Percentiles rank a stretch among this genome's conserved stretches.
phyloP scores from a whole-genome alignment of 2,797 vertebrate genomes.

The Xenops minutus region DNA sequence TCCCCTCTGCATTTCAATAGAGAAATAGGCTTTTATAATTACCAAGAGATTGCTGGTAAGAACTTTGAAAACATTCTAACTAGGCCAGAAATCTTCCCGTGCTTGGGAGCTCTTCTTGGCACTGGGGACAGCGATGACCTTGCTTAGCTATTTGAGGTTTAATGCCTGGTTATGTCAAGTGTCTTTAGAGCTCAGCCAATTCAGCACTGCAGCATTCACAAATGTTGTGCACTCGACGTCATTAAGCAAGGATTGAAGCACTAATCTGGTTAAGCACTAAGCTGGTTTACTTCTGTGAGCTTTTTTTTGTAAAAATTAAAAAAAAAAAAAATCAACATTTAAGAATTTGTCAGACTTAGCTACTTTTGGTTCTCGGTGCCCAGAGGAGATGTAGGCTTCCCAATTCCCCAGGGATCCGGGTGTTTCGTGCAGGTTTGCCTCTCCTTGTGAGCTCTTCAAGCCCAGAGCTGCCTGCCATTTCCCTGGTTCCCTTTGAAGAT shows the following conservation, averaged over 20 bases:
- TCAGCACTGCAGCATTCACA: not conserved
- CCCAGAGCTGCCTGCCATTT: not conserved
- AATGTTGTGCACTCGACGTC: not conserved
- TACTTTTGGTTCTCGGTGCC: not conserved
- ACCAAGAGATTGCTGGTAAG: not conserved
- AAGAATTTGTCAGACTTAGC: conserved; percentile 27
- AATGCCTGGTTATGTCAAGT: conserved; percentile 50
- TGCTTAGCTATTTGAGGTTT: conserved; percentile 47
- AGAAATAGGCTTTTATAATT: not conserved
- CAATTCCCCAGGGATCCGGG: not conserved
- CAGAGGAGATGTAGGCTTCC: not conserved
- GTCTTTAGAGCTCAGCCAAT: conserved; percentile 36
- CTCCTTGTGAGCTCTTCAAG: not conserved
- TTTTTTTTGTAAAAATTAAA: not conserved
- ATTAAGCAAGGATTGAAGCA: conserved; percentile 14
- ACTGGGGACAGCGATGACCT: not conserved
- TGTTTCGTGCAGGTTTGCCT: not conserved
- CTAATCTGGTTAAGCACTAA: conserved; percentile 55
- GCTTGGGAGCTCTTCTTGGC: not conserved
- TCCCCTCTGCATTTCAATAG: not conserved
- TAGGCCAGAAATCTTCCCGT: conserved; percentile 12
- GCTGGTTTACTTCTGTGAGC: conserved; percentile 22
- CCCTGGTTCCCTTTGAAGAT: not conserved
- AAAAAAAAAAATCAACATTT: not conserved
- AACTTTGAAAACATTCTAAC: conserved; percentile 29